Evolutionary conservation across 1,140 invertebrate genomes (phyloP).

Genomic region (Amphibalanus amphitrite): DNA sequence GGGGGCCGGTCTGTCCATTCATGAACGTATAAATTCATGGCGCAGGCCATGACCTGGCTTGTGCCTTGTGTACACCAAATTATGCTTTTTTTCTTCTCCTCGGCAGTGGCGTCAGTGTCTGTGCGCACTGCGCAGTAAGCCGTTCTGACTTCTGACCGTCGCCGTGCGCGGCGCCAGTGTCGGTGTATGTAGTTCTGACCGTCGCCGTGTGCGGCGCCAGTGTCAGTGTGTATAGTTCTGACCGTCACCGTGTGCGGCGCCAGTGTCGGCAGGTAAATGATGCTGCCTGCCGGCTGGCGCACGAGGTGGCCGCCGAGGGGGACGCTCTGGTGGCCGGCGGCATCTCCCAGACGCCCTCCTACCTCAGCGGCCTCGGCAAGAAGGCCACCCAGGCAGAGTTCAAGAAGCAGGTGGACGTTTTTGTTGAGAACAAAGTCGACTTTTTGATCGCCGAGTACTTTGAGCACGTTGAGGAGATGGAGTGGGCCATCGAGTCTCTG

Average conservation of each 20-base stretch:
- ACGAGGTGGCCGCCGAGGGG: constrained; percentile 24
- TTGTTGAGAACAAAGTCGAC: constrained; percentile 23
- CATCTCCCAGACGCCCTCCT: constrained; percentile 25
- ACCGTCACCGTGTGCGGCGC: too few relatives aligned
- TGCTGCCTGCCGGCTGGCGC: constrained; percentile 23
- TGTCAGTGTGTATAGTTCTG: too few relatives aligned
- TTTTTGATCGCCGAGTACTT: constrained; percentile 29
- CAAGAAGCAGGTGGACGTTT: constrained; percentile 23
- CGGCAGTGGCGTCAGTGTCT: too few relatives aligned
- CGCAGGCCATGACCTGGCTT: too few relatives aligned
- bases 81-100: too few relatives aligned
- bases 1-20: too few relatives aligned
- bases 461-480: constrained; percentile 30
- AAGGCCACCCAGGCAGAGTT: constrained; percentile 21
- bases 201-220: too few relatives aligned
- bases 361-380: constrained; percentile 22
- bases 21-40: too few relatives aligned
- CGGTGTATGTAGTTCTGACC: too few relatives aligned
- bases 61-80: too few relatives aligned
- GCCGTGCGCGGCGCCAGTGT: too few relatives aligned
- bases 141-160: not conserved
- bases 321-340: constrained; percentile 23
- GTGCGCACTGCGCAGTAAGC: too few relatives aligned
- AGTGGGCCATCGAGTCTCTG: constrained; percentile 27
- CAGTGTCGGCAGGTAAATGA: constrained; percentile 21